Evolutionary conservation across 2,113 vertebrate genomes (phyloP), one percentile per base, ranked within the genome.

Genomic region (Excalfactoria chinensis): DNA sequence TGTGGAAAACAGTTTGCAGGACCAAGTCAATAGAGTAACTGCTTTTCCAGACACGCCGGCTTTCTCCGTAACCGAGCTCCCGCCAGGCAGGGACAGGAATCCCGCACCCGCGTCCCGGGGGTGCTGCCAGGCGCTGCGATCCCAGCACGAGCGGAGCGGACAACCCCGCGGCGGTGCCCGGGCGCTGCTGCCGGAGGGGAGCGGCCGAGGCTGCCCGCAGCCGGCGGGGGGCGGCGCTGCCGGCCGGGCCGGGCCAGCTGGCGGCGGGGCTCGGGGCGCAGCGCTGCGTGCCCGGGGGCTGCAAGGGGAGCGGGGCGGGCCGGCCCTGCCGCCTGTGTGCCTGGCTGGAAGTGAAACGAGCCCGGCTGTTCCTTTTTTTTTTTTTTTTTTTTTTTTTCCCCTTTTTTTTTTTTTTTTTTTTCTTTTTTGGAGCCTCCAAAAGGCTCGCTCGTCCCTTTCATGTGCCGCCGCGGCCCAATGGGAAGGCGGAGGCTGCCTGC

Each of bases 401-500:
- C 91, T 64, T 60, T 26, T 23, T 5, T 4, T 35, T 35, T 32
- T 16, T 53, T 66, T 71, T 30, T 11, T 13, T 18, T 17, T 25
- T 90, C 89, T 86, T 88, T 95, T 96, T 94, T 93, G 89, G 95
- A 97, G 96, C 95, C 97, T 98, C 98, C 97, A 96, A 97, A 98
- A 97, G 96, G 97, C 94, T 97, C 96, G 44, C 89, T 93, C 83
- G 70, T 93, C 84, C 87, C 98, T 98, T 98, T 99, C 98, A 98
- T 98, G 98, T 97, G 95, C 98, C 98, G 98, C 98, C 93, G 96
- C 95, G 75, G 96, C 96, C 98, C 98, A 98, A 98, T 98, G 97
- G 97, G 97, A 92, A 97, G 95, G 94, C 96, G 95, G 96, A 96
- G 98, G 96, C 95, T 95, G 97, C 94, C 96, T 96, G 97, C 94